Conservation (phyloP, 2,797 vertebrate genomes). For the Helicolenus hilgendorfi region DNA sequence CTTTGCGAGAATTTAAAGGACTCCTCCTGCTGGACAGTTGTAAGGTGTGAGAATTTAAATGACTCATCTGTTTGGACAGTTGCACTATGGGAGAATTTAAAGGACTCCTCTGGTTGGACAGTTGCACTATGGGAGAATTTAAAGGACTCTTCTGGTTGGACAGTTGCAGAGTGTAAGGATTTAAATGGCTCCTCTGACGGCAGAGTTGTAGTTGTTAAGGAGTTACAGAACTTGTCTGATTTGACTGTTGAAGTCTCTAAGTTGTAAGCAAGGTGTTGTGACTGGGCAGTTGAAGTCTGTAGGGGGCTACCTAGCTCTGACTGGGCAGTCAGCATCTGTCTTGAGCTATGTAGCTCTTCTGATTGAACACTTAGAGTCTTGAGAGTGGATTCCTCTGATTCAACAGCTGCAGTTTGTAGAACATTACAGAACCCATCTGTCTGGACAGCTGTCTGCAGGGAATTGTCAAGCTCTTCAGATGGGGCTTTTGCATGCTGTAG, state of each 20-base stretch:
- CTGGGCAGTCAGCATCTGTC: slow-evolving; percentile 14
- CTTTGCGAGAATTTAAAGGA: not conserved
- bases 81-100: not conserved
- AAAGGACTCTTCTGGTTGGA: slow-evolving; percentile 1
- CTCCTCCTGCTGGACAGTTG: not conserved
- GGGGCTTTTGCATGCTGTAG: slow-evolving; percentile 51
- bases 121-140: not conserved
- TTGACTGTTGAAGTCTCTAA: slow-evolving; percentile 28
- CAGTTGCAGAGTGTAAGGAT: not conserved
- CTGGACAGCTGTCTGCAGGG: slow-evolving; percentile 41
- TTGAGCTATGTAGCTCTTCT: slow-evolving; percentile 24
- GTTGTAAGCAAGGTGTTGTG: slow-evolving; percentile 23
- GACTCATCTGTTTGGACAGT: not conserved
- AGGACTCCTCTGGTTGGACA: not conserved
- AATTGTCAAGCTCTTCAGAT: slow-evolving; percentile 47
- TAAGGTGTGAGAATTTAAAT: not conserved
- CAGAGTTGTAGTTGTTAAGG: slow-evolving; percentile 19
- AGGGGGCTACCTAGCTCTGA: slow-evolving; percentile 18
- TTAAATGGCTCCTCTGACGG: not conserved
- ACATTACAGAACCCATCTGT: slow-evolving; percentile 44
- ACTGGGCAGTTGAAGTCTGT: slow-evolving; percentile 20
- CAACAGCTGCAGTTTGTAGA: slow-evolving; percentile 41
- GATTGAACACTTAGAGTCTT: slow-evolving; percentile 22
- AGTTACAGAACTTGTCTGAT: slow-evolving; percentile 31
- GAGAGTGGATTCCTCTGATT: slow-evolving; percentile 54